A percentile compares a stretch with the other conserved stretches of the same genome.
Evolutionary conservation across 2,888 invertebrate species (phyloP).

Genomic region (Sinohyriopsis cumingii): DNA sequence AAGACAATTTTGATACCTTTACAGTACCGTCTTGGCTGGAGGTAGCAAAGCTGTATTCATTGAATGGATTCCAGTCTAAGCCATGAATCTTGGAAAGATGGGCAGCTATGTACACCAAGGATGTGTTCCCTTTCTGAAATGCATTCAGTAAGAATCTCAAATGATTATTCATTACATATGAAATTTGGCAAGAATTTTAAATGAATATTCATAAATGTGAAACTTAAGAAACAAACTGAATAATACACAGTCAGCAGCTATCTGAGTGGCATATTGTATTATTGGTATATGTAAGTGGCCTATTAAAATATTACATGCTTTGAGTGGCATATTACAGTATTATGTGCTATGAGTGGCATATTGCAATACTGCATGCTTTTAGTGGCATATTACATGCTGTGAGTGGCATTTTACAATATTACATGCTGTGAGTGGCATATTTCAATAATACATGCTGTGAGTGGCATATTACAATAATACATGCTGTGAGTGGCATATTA

Average conservation of each 20-base stretch:
- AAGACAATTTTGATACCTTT: conserved; percentile 74
- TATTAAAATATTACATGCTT: background rate
- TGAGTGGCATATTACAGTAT: background rate
- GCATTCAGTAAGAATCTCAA: background rate
- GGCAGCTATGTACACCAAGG: conserved; percentile 93
- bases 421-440: no score
- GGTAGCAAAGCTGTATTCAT: conserved; percentile 75
- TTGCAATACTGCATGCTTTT: no score
- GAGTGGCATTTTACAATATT: no score
- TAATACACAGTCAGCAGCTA: no score
- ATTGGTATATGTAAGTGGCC: no score
- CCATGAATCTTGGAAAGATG: conserved; percentile 93
- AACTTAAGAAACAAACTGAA: no score
- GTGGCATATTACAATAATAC: background rate
- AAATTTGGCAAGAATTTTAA: background rate
- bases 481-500: background rate
- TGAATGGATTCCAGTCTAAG: conserved; percentile 87
- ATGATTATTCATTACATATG: background rate
- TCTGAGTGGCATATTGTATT: no score
- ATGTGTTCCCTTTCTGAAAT: conserved; percentile 72
- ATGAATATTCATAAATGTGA: background rate
- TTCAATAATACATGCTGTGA: no score
- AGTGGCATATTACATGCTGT: no score
- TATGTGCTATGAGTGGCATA: no score
- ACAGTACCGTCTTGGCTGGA: conserved; percentile 96